phyloP scores from a whole-genome alignment of 1,140 invertebrate species.

The Phocides pigmalion region DNA sequence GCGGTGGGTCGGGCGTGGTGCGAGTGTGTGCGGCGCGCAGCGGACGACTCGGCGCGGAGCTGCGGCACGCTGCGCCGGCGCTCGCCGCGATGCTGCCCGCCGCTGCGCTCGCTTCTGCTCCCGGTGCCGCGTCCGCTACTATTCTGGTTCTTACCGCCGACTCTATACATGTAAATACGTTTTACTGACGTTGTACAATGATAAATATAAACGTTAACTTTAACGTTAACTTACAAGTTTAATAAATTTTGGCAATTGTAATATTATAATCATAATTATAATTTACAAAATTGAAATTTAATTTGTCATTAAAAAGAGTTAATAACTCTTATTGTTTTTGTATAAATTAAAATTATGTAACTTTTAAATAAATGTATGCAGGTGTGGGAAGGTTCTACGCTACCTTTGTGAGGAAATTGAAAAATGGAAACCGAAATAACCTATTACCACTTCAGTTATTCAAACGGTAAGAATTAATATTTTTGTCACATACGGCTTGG shows the following conservation, averaged over 20 bases:
- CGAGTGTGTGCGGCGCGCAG: slow-evolving; percentile 32
- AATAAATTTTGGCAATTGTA: too few species aligned
- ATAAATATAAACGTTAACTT: too few species aligned
- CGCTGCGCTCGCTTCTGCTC: slow-evolving; percentile 7
- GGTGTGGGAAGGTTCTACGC: slow-evolving; percentile 4
- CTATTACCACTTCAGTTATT: too few species aligned
- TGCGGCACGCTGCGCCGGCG: slow-evolving; percentile 30
- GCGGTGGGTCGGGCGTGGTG: slow-evolving; percentile 32
- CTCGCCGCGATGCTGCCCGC: slow-evolving; percentile 38
- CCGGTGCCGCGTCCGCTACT: slow-evolving; percentile 9
- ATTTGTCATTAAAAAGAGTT: too few species aligned
- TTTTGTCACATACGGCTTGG: too few species aligned
- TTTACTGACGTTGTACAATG: too few species aligned
- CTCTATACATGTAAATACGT: slow-evolving; percentile 37
- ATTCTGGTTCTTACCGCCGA: slow-evolving; percentile 38
- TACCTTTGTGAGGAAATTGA: neutral
- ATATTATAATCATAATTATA: too few species aligned
- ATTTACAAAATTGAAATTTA: too few species aligned
- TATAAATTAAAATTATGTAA: neutral
- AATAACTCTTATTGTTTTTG: too few species aligned
- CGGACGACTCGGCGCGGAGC: slow-evolving; percentile 12
- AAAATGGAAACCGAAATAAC: too few species aligned
- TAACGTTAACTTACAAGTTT: too few species aligned
- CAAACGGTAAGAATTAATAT: too few species aligned
- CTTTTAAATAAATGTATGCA: neutral